Percentiles rank a stretch among this genome's conserved stretches.
These are phyloP conservation scores for Tupiocoris notatus DNA, from an alignment of 2,888 invertebrate genomes.

Conservation along the genomic window DNA sequence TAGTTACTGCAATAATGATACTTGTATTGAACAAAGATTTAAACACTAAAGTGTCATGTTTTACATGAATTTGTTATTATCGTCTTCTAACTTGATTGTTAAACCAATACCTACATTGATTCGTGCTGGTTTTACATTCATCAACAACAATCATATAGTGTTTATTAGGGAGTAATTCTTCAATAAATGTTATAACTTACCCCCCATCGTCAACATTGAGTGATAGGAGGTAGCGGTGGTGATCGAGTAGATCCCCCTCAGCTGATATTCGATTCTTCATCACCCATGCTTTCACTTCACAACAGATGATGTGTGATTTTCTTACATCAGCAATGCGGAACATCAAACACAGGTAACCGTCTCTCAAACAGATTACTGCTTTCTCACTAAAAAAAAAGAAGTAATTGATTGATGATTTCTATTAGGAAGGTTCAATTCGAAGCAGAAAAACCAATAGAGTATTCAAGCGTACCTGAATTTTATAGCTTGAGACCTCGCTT, in stretches of 20 bases:
- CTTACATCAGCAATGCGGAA: conserved; percentile 79
- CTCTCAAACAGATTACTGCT: conserved; percentile 70
- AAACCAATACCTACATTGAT: no score
- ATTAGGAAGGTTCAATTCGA: no score
- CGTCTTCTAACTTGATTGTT: no score
- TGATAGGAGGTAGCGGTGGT: conserved; percentile 69
- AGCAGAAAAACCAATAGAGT: no score
- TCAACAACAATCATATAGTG: no score
- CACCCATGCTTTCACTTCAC: conserved; percentile 70
- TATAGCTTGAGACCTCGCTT: conserved; percentile 71
- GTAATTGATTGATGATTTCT: no score
- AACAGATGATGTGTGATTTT: conserved; percentile 74
- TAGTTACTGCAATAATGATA: background rate
- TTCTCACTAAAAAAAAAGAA: conserved; percentile 57
- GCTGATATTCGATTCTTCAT: conserved; percentile 61
- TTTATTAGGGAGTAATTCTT: no score
- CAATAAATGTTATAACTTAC: no score
- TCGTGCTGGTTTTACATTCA: no score
- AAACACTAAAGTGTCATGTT: no score
- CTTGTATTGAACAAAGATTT: background rate
- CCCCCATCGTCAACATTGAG: conserved; percentile 56
- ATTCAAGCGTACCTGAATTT: conserved; percentile 75
- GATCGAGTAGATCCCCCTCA: conserved; percentile 72
- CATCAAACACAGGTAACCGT: conserved; percentile 73
- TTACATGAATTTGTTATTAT: no score